These are phyloP conservation scores for Myotis brandtii DNA, from an alignment of 2,113 vertebrate genomes.

Conservation along the genomic window DNA sequence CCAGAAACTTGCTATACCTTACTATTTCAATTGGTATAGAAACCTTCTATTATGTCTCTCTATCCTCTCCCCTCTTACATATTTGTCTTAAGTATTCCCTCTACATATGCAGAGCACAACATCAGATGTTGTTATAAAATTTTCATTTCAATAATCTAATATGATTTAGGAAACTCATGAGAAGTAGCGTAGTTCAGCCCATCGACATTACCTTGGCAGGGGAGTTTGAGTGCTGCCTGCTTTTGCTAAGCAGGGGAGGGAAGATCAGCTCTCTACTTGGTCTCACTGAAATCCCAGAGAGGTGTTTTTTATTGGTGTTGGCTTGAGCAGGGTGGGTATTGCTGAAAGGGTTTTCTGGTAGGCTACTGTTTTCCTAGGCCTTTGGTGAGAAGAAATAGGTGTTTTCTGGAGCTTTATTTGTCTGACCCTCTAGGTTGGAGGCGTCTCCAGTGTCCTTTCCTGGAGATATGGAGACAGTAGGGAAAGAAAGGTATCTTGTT, in stretches of 20 bases:
- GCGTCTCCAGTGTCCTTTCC: not conserved
- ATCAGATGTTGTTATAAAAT: not conserved
- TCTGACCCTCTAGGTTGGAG: not conserved
- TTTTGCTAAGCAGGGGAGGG: not conserved
- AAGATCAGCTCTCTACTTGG: not conserved
- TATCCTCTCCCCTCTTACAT: not conserved
- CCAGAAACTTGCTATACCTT: not conserved
- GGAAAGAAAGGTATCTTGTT: not conserved
- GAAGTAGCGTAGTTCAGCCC: not conserved
- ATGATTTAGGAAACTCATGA: not conserved
- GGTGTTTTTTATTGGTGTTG: not conserved
- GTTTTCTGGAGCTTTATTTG: not conserved
- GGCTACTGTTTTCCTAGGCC: not conserved
- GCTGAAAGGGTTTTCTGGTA: not conserved
- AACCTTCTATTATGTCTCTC: not conserved
- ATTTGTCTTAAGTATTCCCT: not conserved
- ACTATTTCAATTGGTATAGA: not conserved
- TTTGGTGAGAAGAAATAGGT: not conserved
- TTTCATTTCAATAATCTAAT: not conserved
- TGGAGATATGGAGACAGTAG: not conserved
- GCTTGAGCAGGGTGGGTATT: not conserved
- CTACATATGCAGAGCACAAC: not conserved
- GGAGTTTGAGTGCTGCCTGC: not conserved
- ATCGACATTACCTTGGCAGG: no score
- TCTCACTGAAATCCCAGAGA: not conserved